Base-by-base conservation (phyloP, 2,797 vertebrate species). In the Basileuterus tristriatus region DNA sequence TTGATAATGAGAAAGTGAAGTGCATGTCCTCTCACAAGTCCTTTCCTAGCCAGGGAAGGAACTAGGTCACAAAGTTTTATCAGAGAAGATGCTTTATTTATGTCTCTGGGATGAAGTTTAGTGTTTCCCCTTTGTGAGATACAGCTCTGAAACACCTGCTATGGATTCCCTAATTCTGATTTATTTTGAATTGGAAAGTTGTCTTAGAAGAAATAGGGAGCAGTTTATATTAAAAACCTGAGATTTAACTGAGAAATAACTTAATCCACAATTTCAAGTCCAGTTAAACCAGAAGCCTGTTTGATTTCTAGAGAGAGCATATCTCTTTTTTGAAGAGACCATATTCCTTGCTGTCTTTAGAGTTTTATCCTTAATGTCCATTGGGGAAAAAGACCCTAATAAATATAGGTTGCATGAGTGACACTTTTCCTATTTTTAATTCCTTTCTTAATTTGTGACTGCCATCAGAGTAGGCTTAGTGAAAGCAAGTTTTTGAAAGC, bases 1-100 rank as follows among this genome's bases (percentile, higher is more conserved):
- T 90, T 86, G 72, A 84, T 90, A 91, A 64, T 86, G 55, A 83
- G 86, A 90, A 96, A 95, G 34, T 80, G 91, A 88, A 58, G 81
- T 74, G 41, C 29, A 27, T 96, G 65, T 89, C 80, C 90, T 94
- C 85, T 58, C 71, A 89, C 82, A 87, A 83, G 70, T 95, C 88
- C 75, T 90, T 47, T 74, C 47, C 60, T 71, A 83, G 37, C 23
- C 52, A 37, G 34, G 52, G 39, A 63, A 83, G 71, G 64, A 72
- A 52, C 36, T 83, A 87, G 90, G 79, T 94, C 87, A 64, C 39
- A 62, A 84, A 69, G 6, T 70, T 96, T 94, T 86, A 44, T 65
- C 36, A 12, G 58, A 84, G 27, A 65, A 64, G 56, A 41, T 90
- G 20, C 32, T 72, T 86, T 55, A 53, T 71, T 89, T 65, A 50